Evolutionary conservation across 2,113 vertebrate genomes (phyloP), one percentile per base, ranked within the genome.

Genomic region (Lamprologus tigripictilis): DNA sequence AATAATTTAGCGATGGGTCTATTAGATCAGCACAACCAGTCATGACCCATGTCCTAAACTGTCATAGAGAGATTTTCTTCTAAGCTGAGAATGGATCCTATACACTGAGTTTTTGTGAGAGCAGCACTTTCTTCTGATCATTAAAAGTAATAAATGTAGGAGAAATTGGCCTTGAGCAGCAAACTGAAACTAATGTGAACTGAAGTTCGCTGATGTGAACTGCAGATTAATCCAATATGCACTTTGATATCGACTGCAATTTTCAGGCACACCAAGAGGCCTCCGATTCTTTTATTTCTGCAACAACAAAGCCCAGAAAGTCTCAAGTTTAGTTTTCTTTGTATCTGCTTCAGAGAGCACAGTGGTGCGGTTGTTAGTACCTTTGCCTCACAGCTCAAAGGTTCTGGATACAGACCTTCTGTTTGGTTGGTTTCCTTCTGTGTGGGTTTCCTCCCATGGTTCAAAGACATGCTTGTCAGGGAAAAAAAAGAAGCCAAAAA

Each of bases 101-200:
- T 28, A 45, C 40, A 17, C 40, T 76, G 68, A 47, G 40, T 7
- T 47, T 76, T 76, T 76, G 68, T 78, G 23, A 49, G 71, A 47
- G 23, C 23, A 78, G 23, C 16, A 28, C 42, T 78, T 31, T 49
- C 23, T 31, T 78, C 42, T 78, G 71, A 78, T 78, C 42, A 78
- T 78, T 47, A 78, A 49, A 76, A 78, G 71, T 45, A 78, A 49
- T 78, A 78, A 78, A 49, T 78, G 71, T 49, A 49, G 23, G 14
- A 49, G 23, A 78, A 78, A 49, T 19, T 47, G 42, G 42, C 71
- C 71, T 19, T 49, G 42, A 78, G 71, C 71, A 78, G 42, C 42
- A 49, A 28, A 78, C 23, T 78, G 23, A 19, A 28, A 78, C 71
- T 78, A 45, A 78, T 49, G 42, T 78, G 42, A 78, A 49, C 16